Base-by-base conservation (phyloP, 2,797 vertebrate species). In the Platyrinchus mystaceus region DNA sequence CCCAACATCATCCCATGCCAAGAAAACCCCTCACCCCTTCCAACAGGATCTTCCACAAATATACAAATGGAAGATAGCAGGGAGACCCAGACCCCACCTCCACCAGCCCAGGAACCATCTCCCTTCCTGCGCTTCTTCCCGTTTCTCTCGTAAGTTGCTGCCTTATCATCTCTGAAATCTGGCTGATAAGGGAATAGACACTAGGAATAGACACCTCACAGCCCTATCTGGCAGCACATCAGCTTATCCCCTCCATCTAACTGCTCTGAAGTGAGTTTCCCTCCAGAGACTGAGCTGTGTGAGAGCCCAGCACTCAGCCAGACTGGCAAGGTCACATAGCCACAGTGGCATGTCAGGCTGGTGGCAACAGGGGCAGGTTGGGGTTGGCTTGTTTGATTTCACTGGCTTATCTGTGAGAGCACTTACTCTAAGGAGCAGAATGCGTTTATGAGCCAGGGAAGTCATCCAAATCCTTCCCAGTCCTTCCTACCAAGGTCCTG, bases 361-460 rank as follows among this genome's bases (percentile, higher is more conserved):
- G 44, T 59, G 34, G 44, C 22, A 64, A 18, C 34, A 64, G 21
- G 21, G 73, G 30, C n/a, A 59, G 59, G 21, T 78, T 22, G 22
- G 19, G 52, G 59, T 23, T 78, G 59, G 44, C 15, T 78, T 52
- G 30, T 53, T 73, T 53, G 52, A 47, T 60, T 59, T 78, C 59
- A 66, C 80, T 52, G 66, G 47, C 55, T 87, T 64, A 28, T 39
- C 4, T 0, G 30, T 23, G n/a, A 53, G 37, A 74, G 30, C 56
- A 27, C 2, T 19, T 46, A 52, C 46, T 27, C 24, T 28, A 41
- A 77, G 85, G 56, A 83, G 64, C 5, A 68, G 73, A 64, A 59
- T 28, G 76, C 66, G 44, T 68, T 90, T 84, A 59, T 60, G 9
- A 88, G 43, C 60, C 66, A 86, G 88, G 83, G 58, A 94, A 95